Evolutionary conservation across 2,888 invertebrate species (phyloP).

Genomic region (Drosophila kokeensis): DNA sequence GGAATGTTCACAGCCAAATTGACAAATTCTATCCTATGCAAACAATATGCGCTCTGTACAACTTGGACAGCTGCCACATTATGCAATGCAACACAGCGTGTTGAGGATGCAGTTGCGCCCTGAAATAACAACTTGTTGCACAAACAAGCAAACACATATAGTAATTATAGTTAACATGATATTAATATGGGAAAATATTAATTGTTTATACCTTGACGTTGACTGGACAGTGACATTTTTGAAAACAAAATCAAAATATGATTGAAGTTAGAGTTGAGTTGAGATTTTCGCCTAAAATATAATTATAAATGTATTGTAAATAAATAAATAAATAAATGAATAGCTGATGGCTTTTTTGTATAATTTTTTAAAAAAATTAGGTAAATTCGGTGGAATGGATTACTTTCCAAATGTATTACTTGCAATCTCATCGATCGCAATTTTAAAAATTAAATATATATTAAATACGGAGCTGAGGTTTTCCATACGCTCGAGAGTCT

Average conservation of each 20-base stretch:
- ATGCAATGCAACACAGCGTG: constrained; percentile 26
- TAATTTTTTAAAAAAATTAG: background rate
- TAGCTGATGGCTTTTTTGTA: too few species aligned
- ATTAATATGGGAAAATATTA: background rate
- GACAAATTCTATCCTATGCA: constrained; percentile 49
- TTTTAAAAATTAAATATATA: background rate
- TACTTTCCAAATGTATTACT: background rate
- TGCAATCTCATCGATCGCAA: background rate
- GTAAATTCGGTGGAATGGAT: background rate
- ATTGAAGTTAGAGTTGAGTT: background rate
- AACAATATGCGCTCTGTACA: constrained; percentile 38
- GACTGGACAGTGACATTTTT: background rate
- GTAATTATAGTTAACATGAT: background rate
- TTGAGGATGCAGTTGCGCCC: constrained; percentile 3
- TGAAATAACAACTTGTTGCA: constrained; percentile 11
- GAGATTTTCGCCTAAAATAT: background rate
- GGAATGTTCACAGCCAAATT: constrained; percentile 63
- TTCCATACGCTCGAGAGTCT: background rate
- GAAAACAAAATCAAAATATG: background rate
- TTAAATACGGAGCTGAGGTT: too few species aligned
- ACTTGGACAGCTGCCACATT: constrained; percentile 13
- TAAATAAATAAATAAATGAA: background rate
- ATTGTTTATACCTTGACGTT: background rate
- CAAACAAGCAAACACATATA: background rate
- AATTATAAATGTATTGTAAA: background rate